Evolutionary conservation across 30 jellyfish, hydroid and myxozoan species (phyloP).

Genomic region (Turritopsis rubra): DNA sequence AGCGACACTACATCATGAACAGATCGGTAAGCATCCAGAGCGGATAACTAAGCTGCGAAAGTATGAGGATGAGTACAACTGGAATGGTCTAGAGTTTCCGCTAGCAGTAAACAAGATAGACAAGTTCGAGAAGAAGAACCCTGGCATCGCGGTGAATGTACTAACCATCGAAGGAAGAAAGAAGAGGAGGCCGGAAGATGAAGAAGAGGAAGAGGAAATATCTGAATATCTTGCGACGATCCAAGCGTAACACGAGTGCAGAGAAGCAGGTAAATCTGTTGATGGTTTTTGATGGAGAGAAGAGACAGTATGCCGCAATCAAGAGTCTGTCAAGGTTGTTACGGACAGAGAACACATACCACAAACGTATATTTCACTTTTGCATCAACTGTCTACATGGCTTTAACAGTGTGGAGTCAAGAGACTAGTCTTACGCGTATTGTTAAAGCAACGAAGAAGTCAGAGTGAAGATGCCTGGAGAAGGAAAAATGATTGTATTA

Average conservation of each 20-base stretch:
- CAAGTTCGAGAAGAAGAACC: constrained; percentile 29
- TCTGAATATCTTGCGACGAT: background rate
- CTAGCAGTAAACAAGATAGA: background rate
- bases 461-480: constrained; percentile 26
- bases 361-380: constrained; percentile 11
- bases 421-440: background rate
- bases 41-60: background rate
- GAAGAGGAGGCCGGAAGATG: no score
- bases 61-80: constrained; percentile 11
- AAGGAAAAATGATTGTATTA: constrained; percentile 1
- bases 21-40: no score
- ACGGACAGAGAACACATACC: background rate
- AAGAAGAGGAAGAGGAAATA: no score
- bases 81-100: constrained; percentile 22
- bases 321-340: background rate
- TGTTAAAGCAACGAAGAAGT: constrained; percentile 15
- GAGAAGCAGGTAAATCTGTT: constrained; percentile 17
- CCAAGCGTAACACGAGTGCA: background rate
- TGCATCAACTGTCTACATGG: constrained; percentile 29
- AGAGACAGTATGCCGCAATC: constrained; percentile 7
- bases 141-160: constrained; percentile 31
- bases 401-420: constrained; percentile 6
- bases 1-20: no score
- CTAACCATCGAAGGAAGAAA: background rate
- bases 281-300: constrained; percentile 28